A percentile compares a stretch with the other conserved stretches of the same genome.
These are phyloP conservation scores for Anthopleura xanthogrammica DNA, from an alignment of 92 coral and sea anemone species.

Conservation along the genomic window DNA sequence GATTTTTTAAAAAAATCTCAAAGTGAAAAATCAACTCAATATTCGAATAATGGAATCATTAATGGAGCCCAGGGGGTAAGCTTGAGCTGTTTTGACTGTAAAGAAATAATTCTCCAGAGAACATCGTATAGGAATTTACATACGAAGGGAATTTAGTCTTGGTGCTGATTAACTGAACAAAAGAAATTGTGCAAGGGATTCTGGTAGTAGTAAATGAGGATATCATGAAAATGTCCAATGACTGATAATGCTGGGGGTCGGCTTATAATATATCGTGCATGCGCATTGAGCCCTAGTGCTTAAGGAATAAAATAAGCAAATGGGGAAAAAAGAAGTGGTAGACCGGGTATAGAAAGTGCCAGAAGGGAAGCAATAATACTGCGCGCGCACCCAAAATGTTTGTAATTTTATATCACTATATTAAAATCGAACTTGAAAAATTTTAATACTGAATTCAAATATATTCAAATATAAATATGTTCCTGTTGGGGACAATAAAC, in stretches of 20 bases:
- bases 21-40: too few relatives aligned
- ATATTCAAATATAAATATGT: not conserved
- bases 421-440: not conserved
- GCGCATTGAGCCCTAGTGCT: not conserved
- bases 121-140: too few relatives aligned
- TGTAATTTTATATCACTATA: not conserved
- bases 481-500: not conserved
- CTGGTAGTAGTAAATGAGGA: too few relatives aligned
- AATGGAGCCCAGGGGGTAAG: too few relatives aligned
- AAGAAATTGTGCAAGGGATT: too few relatives aligned
- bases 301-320: not conserved
- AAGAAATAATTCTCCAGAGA: too few relatives aligned
- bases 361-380: not conserved
- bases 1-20: too few relatives aligned
- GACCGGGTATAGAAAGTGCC: not conserved
- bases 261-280: not conserved
- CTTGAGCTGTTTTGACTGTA: too few relatives aligned
- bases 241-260: not conserved
- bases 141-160: too few relatives aligned
- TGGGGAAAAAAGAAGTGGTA: not conserved
- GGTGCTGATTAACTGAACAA: too few relatives aligned
- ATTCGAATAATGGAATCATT: too few relatives aligned
- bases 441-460: not conserved
- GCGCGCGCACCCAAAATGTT: not conserved
- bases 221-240: too few relatives aligned